A percentile compares a stretch with the other conserved stretches of the same genome.
phyloP scores from a whole-genome alignment of 2,888 invertebrate genomes.

The Tholera decimalis region DNA sequence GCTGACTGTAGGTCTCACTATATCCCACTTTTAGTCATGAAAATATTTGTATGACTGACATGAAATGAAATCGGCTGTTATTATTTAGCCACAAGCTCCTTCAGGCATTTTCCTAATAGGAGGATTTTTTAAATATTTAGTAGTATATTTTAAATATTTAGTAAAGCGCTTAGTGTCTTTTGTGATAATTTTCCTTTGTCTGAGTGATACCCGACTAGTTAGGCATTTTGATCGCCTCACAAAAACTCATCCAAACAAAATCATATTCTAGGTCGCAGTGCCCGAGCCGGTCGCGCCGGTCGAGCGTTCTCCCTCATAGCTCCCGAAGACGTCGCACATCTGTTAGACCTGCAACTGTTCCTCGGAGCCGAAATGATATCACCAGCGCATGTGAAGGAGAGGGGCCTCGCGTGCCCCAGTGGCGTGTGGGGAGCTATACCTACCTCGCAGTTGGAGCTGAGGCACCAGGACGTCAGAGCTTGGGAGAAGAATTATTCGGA shows the following conservation, averaged over 20 bases:
- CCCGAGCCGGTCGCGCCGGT: conserved; percentile 98
- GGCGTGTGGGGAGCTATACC: conserved; percentile 96
- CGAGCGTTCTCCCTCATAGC: conserved; percentile 97
- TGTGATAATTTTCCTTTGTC: too few relatives aligned
- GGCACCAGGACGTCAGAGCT: conserved; percentile 94
- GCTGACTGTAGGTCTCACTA: too few relatives aligned
- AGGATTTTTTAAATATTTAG: too few relatives aligned
- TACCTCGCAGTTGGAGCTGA: conserved; percentile 95
- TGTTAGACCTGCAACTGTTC: conserved; percentile 98
- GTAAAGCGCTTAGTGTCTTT: too few relatives aligned
- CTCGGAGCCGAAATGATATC: conserved; percentile 93
- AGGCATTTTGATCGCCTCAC: too few relatives aligned
- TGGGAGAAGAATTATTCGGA: conserved; percentile 95
- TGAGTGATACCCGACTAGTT: too few relatives aligned
- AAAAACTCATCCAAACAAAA: not conserved
- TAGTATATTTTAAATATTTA: too few relatives aligned
- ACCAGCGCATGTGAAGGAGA: conserved; percentile 73
- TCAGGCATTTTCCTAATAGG: too few relatives aligned
- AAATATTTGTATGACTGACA: too few relatives aligned
- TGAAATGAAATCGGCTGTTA: too few relatives aligned
- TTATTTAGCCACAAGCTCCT: too few relatives aligned
- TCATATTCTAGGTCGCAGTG: conserved; percentile 94
- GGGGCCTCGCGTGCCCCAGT: conserved; percentile 85
- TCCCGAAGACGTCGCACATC: conserved; percentile 97
- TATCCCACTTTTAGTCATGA: too few relatives aligned